phyloP scores from a whole-genome alignment of 2,888 invertebrate species.

The Agrenia bidenticulata region DNA sequence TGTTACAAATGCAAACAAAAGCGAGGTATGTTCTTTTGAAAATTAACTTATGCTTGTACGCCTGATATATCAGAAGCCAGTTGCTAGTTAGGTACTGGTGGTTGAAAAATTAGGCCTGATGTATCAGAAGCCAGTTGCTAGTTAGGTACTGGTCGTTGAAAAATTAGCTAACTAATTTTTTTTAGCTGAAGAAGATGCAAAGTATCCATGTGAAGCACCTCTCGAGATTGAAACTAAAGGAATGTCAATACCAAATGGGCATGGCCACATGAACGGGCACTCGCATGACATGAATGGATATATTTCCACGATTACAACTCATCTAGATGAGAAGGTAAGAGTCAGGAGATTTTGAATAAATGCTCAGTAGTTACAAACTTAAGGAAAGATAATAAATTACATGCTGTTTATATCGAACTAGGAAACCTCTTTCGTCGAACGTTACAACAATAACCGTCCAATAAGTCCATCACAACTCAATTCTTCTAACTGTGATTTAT shows the following conservation, averaged over 20 bases:
- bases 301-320: constrained; percentile 51
- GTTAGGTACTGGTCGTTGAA: too few species aligned
- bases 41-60: background rate
- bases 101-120: constrained; percentile 3
- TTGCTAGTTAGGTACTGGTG: background rate
- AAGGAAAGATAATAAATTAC: constrained; percentile 1
- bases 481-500: constrained; percentile 41
- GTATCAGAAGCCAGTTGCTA: background rate
- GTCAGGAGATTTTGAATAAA: too few species aligned
- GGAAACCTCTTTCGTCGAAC: constrained; percentile 68
- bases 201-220: constrained; percentile 51
- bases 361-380: too few species aligned
- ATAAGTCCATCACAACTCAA: constrained; percentile 52
- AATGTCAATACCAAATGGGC: constrained; percentile 43
- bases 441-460: constrained; percentile 65
- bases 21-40: constrained; percentile 39
- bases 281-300: constrained; percentile 47
- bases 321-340: constrained; percentile 51
- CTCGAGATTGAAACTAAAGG: constrained; percentile 49
- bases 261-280: constrained; percentile 41
- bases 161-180: constrained; percentile 3
- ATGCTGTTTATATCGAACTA: constrained; percentile 18
- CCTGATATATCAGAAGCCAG: too few species aligned
- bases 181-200: constrained; percentile 50
- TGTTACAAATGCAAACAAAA: constrained; percentile 52